Evolutionary conservation across 2,113 vertebrate genomes (phyloP), one percentile per base, ranked within the genome.

Genomic region (rabbit (Oryctolagus cuniculus)): DNA sequence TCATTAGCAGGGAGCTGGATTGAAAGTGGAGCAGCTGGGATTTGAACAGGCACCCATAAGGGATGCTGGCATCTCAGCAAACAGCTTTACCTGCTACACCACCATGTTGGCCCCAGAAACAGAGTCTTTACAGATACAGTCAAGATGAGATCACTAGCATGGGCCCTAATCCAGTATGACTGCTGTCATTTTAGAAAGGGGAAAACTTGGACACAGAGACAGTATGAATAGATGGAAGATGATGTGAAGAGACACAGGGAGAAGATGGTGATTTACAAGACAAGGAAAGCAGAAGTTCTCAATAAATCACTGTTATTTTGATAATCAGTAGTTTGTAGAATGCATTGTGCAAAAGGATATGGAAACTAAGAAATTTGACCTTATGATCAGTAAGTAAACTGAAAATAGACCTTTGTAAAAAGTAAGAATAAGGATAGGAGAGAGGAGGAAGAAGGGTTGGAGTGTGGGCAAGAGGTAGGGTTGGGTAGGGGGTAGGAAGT

Each of bases 281-380:
- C 64, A 87, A 81, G 10, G 9, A 81, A 61, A 64, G 24, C 89
- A 17, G 75, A 64, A 73, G 73, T 67, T 89, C 25, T 73, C 55
- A 58, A 86, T 64, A 82, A 72, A 85, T 58, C 66, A 81, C 53
- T 89, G 1, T 83, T 82, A 38, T 17, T 91, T 85, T 81, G 11
- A 88, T 36, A 90, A 19, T 74, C 87, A 55, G 10, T 55, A 58
- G 8, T 80, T 69, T 91, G 5, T n/a, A 64, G n/a, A 93, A 3
- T 86, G 24, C 95, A 34, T 78, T 80, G 9, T 80, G 1, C 12
- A n/a, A 16, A 83, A 90, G n/a, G 17, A 63, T 22, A 69, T 36
- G 4, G 25, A 49, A 19, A 88, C 24, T 19, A 44, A 55, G 55
- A n/a, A 31, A 15, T 21, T 13, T 36, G 21, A 22, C 44, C 6